Evolutionary conservation across 2,113 vertebrate species (phyloP), one percentile per base, ranked within the genome.

Genomic region (Myrmophylax atrothorax): DNA sequence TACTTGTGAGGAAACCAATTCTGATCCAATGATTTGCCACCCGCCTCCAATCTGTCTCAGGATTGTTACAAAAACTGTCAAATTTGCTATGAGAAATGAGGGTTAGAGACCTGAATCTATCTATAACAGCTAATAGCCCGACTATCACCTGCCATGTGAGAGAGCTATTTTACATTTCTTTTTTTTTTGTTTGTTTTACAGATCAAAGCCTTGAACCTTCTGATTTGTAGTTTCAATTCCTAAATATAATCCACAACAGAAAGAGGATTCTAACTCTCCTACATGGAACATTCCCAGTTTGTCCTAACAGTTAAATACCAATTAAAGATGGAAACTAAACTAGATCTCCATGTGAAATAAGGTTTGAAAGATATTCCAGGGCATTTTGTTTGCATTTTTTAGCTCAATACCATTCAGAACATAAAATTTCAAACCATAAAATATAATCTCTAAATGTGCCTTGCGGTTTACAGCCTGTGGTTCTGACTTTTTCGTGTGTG

Each of bases 131-230:
- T 95, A 91, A 90, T 73, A 91, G 40, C 37, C 73, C 58, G 82
- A 79, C 53, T 8, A 1, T 68, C 87, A 90, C 40, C 58, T 93
- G 74, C 52, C 78, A 18, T 94, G 44, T 47, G 58, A 68, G 58
- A 42, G 38, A 85, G 35, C 9, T 90, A 73, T 50, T 95, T 94
- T 93, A 87, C 66, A 59, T 91, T 85, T 91, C 29, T 70, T 60
- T 91, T 64, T 91, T 64, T 9, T 38, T 40, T 42, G 11, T 42
- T 42, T 42, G 40, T 89, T 81, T 87, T 64, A 79, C 22, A 89
- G 29, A 95, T 89, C 84, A 95, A 96, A 94, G 60, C 73, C 58
- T 68, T 60, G 52, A 93, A 89, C 35, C 8, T 70, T 55, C 72
- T 46, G 38, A 67, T 72, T 26, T 55, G 33, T 2, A 1, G 9